Evolutionary conservation across 2,113 vertebrate genomes (phyloP).

Genomic region (Oceanites oceanicus): DNA sequence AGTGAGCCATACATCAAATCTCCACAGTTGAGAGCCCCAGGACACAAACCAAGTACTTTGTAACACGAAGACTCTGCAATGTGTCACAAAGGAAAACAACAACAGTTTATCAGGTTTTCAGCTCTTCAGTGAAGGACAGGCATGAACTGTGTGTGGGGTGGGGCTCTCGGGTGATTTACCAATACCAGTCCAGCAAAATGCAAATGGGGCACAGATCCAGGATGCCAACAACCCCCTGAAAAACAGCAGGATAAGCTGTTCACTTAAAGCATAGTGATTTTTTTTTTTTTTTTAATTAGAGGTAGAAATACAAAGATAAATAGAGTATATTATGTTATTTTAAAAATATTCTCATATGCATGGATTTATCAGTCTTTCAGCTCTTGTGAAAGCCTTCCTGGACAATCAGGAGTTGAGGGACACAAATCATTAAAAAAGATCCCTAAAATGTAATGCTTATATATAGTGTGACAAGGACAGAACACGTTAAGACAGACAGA

Average conservation of each 20-base stretch:
- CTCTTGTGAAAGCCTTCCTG: background rate
- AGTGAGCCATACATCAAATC: background rate
- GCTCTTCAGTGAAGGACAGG: background rate
- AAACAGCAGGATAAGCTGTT: background rate
- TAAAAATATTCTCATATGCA: background rate
- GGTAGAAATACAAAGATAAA: background rate
- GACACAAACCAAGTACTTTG: background rate
- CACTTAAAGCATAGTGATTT: fast-evolving
- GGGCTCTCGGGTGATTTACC: background rate
- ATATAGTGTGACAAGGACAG: background rate
- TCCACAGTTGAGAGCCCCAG: background rate
- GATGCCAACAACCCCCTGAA: background rate
- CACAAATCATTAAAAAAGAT: background rate
- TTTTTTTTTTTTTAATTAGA: background rate
- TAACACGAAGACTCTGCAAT: background rate
- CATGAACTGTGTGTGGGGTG: background rate
- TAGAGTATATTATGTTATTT: background rate
- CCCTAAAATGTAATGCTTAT: background rate
- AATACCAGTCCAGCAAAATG: background rate
- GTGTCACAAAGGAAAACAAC: background rate
- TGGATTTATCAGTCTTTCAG: background rate
- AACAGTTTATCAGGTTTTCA: background rate
- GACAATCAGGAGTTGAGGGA: background rate
- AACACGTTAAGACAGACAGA: background rate
- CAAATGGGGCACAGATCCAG: background rate